Percentiles rank a stretch among this genome's conserved stretches.
These are phyloP conservation scores for Chlorocebus sabaeus DNA, from an alignment of 2,113 vertebrate species.

Conservation along the genomic window DNA sequence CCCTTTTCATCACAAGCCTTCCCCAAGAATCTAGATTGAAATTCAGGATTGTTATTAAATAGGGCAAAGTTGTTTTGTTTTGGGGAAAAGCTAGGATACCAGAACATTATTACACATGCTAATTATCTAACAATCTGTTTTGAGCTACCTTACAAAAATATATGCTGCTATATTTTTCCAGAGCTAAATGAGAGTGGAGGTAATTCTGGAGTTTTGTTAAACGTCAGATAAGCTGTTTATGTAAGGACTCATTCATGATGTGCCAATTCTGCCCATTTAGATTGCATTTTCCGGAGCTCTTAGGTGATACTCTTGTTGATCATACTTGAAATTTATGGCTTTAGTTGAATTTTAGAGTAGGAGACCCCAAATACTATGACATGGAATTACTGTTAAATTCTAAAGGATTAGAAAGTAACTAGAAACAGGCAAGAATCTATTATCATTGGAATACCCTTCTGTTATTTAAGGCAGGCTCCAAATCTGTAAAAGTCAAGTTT, in stretches of 20 bases:
- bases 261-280: not conserved
- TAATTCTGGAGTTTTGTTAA: not conserved
- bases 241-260: not conserved
- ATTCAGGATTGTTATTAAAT: not conserved
- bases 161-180: not conserved
- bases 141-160: not conserved
- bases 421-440: not conserved
- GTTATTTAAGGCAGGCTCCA: conserved; percentile 46
- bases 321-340: not conserved
- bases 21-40: not conserved
- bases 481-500: conserved; percentile 73
- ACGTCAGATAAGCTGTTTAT: not conserved
- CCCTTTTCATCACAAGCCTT: not conserved
- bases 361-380: not conserved
- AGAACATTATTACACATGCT: not conserved
- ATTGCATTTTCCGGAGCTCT: not conserved
- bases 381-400: not conserved
- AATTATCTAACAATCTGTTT: not conserved
- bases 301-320: not conserved
- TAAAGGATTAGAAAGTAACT: not conserved
- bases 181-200: not conserved
- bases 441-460: conserved; percentile 29
- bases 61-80: not conserved
- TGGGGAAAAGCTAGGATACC: not conserved
- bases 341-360: conserved; percentile 36